These are phyloP conservation scores for Planiliza haematocheilus DNA, from an alignment of 2,113 vertebrate species.

Conservation along the genomic window DNA sequence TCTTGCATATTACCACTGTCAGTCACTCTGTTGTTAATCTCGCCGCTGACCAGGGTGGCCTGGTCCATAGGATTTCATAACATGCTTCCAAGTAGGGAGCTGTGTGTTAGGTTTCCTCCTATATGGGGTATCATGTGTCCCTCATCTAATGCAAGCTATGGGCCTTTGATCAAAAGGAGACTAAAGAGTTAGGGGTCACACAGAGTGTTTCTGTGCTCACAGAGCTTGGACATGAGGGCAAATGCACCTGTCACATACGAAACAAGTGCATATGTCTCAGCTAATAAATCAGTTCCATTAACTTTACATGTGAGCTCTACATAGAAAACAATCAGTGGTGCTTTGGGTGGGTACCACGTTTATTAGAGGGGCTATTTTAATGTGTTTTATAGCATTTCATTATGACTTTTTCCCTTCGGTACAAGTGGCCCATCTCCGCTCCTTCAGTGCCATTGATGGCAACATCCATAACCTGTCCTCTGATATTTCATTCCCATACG, in stretches of 20 bases:
- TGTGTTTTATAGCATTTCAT: constrained; percentile 25
- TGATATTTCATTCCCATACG: constrained; percentile 83
- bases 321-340: not conserved
- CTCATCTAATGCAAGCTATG: constrained; percentile 80
- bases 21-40: constrained; percentile 69
- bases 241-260: constrained; percentile 57
- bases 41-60: constrained; percentile 73
- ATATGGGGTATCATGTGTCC: constrained; percentile 78
- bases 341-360: not conserved
- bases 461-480: constrained; percentile 85
- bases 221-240: constrained; percentile 28
- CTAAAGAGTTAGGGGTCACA: constrained; percentile 57
- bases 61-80: constrained; percentile 62
- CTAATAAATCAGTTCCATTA: constrained; percentile 33
- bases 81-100: constrained; percentile 66
- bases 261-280: constrained; percentile 23
- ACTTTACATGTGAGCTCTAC: constrained; percentile 27
- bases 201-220: constrained; percentile 44
- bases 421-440: constrained; percentile 70
- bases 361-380: constrained; percentile 26
- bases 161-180: constrained; percentile 81
- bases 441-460: constrained; percentile 70
- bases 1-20: constrained; percentile 59
- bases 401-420: constrained; percentile 29
- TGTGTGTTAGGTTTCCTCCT: constrained; percentile 81